These are phyloP conservation scores for Eudyptes chrysolophus DNA, from an alignment of 2,113 vertebrate species.

Conservation along the genomic window DNA sequence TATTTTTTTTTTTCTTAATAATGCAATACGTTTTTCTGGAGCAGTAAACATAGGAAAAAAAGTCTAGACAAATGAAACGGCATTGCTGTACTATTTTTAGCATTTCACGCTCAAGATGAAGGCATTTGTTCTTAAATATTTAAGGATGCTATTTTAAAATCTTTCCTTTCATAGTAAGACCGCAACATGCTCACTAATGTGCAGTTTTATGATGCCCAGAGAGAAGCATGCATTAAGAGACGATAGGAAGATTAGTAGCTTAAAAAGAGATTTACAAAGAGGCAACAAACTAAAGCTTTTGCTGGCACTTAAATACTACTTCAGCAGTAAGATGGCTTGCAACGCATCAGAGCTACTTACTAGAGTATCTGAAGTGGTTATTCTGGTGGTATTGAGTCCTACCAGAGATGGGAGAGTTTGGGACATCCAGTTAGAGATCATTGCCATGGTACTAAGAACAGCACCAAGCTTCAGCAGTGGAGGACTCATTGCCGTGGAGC, in stretches of 20 bases:
- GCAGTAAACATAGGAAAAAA: neutral
- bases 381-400: constrained; percentile 85
- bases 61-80: neutral
- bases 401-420: constrained; percentile 91
- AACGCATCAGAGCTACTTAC: constrained; percentile 74
- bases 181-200: neutral
- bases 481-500: constrained; percentile 84
- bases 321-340: neutral
- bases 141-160: constrained; percentile 7
- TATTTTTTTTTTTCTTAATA: neutral
- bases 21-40: neutral
- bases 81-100: neutral
- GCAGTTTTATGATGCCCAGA: constrained; percentile 3
- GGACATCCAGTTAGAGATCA: constrained; percentile 98
- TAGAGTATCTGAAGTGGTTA: constrained; percentile 72
- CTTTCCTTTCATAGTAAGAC: neutral
- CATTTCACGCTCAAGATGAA: neutral
- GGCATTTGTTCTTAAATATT: constrained; percentile 9
- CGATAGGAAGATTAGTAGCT: neutral
- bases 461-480: constrained; percentile 92
- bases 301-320: neutral
- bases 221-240: constrained; percentile 42
- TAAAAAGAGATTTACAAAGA: constrained; percentile 27
- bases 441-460: constrained; percentile 92
- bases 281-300: constrained; percentile 9